Evolutionary conservation across 2,113 vertebrate genomes (phyloP).

Genomic region (Cyanocitta stelleri): DNA sequence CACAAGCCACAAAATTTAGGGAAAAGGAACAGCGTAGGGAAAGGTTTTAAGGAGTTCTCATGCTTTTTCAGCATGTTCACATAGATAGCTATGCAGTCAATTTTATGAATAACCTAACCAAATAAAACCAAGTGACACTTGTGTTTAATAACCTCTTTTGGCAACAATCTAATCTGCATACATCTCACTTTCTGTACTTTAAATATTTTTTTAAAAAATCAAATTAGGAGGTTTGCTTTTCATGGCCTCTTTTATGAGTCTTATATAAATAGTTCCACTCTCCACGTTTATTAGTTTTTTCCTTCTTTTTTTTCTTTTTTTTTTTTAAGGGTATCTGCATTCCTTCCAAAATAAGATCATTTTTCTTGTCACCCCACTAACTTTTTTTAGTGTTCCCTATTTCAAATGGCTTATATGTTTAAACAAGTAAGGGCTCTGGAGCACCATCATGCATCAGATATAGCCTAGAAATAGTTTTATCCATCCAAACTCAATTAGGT

Average conservation of each 20-base stretch:
- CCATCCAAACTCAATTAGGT: neutral
- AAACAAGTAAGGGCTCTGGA: neutral
- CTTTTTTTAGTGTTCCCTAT: neutral
- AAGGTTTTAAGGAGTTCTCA: neutral
- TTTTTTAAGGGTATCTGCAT: neutral
- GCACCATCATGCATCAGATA: neutral
- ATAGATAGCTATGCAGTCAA: neutral
- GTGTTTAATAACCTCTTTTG: neutral
- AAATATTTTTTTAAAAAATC: neutral
- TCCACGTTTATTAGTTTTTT: neutral
- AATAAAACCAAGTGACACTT: neutral
- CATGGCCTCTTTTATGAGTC: neutral
- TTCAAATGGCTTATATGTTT: neutral
- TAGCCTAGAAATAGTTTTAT: neutral
- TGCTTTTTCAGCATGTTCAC: neutral
- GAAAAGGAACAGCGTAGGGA: neutral
- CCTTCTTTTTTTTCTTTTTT: neutral
- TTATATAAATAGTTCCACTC: neutral
- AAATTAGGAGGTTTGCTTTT: neutral
- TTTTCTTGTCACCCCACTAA: neutral
- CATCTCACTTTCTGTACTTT: neutral
- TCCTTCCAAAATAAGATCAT: neutral
- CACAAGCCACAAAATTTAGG: neutral
- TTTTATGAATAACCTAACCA: neutral
- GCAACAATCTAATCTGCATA: neutral